These are phyloP conservation scores for Dromius quadrimaculatus DNA, from an alignment of 2,888 invertebrate species.

Conservation along the genomic window DNA sequence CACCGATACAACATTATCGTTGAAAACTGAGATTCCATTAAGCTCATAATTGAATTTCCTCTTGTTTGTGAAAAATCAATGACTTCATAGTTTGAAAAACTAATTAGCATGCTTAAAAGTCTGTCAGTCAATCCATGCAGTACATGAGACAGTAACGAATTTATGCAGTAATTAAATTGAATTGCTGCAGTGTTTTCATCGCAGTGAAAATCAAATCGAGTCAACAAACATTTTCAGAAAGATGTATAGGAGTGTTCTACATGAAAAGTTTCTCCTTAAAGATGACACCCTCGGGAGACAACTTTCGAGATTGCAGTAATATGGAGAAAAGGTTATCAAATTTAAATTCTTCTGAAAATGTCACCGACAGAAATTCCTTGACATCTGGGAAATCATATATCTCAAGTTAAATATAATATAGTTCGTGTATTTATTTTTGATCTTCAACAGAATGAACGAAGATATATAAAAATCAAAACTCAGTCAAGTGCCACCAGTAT, in stretches of 20 bases:
- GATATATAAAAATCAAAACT: no score
- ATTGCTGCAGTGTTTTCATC: background rate
- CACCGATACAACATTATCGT: no score
- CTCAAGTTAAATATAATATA: no score
- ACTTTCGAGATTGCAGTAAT: conserved; percentile 24
- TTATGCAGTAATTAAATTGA: conserved; percentile 21
- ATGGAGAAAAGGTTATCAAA: conserved; percentile 28
- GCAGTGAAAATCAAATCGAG: conserved; percentile 15
- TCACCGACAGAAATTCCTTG: conserved; percentile 11
- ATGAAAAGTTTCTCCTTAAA: conserved; percentile 23
- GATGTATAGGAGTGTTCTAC: conserved; percentile 26
- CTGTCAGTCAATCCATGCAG: conserved; percentile 6
- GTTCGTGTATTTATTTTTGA: no score
- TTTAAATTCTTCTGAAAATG: conserved; percentile 27
- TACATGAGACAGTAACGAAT: conserved; percentile 12
- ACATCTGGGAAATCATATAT: conserved; percentile 19
- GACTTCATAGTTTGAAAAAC: conserved; percentile 10
- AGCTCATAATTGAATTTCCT: conserved; percentile 18
- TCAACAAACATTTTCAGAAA: conserved; percentile 29
- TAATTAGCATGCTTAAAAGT: background rate
- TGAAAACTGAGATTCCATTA: conserved; percentile 6
- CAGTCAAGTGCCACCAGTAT: no score
- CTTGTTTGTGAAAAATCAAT: conserved; percentile 13
- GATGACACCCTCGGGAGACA: conserved; percentile 23
- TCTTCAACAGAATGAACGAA: no score